Evolutionary conservation across 2,113 vertebrate genomes (phyloP), one percentile per base, ranked within the genome.

Genomic region (Thunnus thynnus): DNA sequence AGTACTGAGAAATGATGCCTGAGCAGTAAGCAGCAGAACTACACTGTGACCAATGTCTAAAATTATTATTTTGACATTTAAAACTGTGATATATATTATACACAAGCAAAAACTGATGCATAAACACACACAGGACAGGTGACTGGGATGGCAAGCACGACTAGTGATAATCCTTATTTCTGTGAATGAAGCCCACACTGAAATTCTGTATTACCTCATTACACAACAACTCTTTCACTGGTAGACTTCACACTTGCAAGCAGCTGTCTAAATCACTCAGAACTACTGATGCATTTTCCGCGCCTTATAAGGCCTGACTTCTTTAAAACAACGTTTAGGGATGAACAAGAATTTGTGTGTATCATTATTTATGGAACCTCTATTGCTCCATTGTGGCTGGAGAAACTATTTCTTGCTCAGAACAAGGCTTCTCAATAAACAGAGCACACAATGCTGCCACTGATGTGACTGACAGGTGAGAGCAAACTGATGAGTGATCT

Each of bases 221-320:
- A 73, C 2, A 12, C 36, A 84, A 76, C 41, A 64, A 67, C n/a
- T 30, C 36, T 61, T 76, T 60, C 61, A 64, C 60, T 65, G n/a
- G 7, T 73, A 13, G 61, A 16, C 25, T 52, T 81, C 55, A 84
- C 64, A 25, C 66, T 48, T 57, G 56, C 79, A 70, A 68, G 61
- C 82, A 74, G 81, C 80, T 78, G 70, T 75, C 70, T 54, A 55
- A 76, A 44, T 68, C 78, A 68, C 66, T 52, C 27, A 46, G 3
- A 63, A 16, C 20, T 18, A 36, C n/a, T 13, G n/a, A 52, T 63
- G 54, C 25, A 27, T 81, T 74, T 65, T 62, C 65, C 41, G 44
- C n/a, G 63, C 55, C 75, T 66, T 32, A 36, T 22, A 18, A 32
- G 41, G n/a, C 50, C 56, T 27, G n/a, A 27, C 17, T 32, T 52